These are phyloP conservation scores for Drosophila biarmipes DNA, from an alignment of 1,140 invertebrate species.

Conservation along the genomic window DNA sequence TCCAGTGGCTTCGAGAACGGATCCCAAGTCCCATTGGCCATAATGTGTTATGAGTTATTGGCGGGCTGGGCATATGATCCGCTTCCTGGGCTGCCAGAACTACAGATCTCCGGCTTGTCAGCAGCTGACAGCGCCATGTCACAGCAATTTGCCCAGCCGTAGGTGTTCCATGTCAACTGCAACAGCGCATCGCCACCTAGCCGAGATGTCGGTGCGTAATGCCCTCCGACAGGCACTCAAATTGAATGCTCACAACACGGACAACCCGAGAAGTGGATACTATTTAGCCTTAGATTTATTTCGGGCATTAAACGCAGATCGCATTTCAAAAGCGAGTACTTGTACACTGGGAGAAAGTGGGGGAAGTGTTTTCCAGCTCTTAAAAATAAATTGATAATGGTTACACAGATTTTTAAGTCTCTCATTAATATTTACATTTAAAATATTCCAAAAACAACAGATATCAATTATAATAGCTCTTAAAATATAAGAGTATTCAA, in stretches of 20 bases:
- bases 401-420: too few species aligned
- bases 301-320: conserved; percentile 75
- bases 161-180: conserved; percentile 49
- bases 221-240: conserved; percentile 68
- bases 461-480: too few species aligned
- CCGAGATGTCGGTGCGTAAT: conserved; percentile 52
- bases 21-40: conserved; percentile 49
- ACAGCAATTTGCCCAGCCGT: conserved; percentile 75
- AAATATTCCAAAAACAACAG: too few species aligned
- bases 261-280: conserved; percentile 44
- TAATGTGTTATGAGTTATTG: conserved; percentile 82
- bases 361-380: too few species aligned
- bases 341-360: not conserved
- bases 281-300: conserved; percentile 79
- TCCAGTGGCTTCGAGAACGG: not conserved
- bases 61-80: conserved; percentile 52
- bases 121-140: conserved; percentile 81
- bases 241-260: conserved; percentile 63
- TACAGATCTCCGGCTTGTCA: conserved; percentile 66
- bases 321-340: conserved; percentile 59
- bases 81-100: conserved; percentile 57
- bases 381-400: too few species aligned
- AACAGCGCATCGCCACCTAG: conserved; percentile 37
- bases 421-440: too few species aligned
- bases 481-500: too few species aligned